Evolutionary conservation across 2,113 vertebrate species (phyloP).

Genomic region (Saccopteryx leptura): DNA sequence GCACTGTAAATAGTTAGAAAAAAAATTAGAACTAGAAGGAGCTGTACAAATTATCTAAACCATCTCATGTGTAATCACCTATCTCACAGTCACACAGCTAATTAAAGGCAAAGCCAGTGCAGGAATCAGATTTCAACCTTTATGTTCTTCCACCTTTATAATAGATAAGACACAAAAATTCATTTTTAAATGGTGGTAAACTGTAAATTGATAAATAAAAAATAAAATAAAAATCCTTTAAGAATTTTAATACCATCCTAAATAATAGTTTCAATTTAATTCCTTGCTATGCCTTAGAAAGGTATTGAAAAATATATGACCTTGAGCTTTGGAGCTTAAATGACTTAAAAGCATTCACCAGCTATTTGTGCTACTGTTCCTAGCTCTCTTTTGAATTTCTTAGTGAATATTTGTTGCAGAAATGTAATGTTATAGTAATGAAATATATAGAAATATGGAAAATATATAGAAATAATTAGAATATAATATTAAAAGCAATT

Average conservation of each 20-base stretch:
- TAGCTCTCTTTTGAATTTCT: constrained; percentile 72
- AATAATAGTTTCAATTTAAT: constrained; percentile 67
- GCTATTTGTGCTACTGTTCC: constrained; percentile 64
- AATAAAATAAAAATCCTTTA: neutral
- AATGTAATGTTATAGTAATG: no score
- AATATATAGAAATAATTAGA: no score
- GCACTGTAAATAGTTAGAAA: neutral
- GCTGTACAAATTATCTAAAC: neutral
- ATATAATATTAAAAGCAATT: no score
- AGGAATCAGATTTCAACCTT: neutral
- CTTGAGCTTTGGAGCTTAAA: constrained; percentile 69
- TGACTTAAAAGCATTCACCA: constrained; percentile 55
- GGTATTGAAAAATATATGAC: constrained; percentile 60
- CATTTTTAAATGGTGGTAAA: neutral
- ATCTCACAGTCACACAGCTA: neutral
- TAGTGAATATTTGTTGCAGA: neutral
- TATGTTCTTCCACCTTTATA: neutral
- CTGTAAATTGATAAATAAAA: neutral
- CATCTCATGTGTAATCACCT: neutral
- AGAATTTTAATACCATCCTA: neutral
- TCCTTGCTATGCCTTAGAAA: constrained; percentile 22
- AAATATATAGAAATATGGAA: no score
- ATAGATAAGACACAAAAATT: neutral
- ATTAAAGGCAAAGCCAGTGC: neutral
- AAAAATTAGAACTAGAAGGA: neutral